These are phyloP conservation scores for Sebastiscus albofasciatus DNA, from an alignment of 2,797 vertebrate genomes.

Conservation along the genomic window DNA sequence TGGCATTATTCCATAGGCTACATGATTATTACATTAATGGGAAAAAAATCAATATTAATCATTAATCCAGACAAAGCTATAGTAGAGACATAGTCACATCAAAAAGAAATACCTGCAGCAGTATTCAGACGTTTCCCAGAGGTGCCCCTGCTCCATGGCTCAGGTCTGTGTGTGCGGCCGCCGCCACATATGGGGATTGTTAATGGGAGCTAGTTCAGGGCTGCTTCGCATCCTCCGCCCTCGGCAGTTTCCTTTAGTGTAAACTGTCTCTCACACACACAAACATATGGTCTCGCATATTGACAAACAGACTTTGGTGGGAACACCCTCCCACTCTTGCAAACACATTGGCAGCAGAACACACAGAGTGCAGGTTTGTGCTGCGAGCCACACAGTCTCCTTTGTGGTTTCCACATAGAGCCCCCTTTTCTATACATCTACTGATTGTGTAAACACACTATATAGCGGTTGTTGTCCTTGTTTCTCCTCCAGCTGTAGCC, in stretches of 20 bases:
- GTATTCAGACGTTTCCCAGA: constrained; percentile 37
- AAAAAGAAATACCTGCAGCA: constrained; percentile 21
- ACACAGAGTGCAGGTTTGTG: constrained; percentile 51
- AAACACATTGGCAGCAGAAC: constrained; percentile 62
- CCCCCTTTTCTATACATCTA: constrained; percentile 34
- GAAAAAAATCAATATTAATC: neutral
- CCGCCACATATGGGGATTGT: constrained; percentile 75
- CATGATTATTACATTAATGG: neutral
- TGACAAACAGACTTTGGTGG: constrained; percentile 69
- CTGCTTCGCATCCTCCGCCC: constrained; percentile 70
- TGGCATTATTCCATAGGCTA: neutral
- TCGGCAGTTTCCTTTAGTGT: constrained; percentile 65
- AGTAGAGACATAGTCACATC: neutral
- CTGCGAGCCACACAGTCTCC: constrained; percentile 20
- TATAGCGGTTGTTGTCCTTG: constrained; percentile 43
- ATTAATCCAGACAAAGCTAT: neutral
- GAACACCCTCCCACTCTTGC: constrained; percentile 40
- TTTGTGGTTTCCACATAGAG: constrained; percentile 49
- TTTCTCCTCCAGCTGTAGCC: constrained; percentile 23
- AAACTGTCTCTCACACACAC: constrained; percentile 57
- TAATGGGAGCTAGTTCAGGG: constrained; percentile 66
- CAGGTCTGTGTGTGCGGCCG: constrained; percentile 60
- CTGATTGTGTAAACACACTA: constrained; percentile 50
- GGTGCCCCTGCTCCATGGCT: constrained; percentile 30
- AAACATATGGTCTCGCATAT: constrained; percentile 70